Conservation (phyloP, 2,113 vertebrate genomes). For the Chionodraco myersi region DNA sequence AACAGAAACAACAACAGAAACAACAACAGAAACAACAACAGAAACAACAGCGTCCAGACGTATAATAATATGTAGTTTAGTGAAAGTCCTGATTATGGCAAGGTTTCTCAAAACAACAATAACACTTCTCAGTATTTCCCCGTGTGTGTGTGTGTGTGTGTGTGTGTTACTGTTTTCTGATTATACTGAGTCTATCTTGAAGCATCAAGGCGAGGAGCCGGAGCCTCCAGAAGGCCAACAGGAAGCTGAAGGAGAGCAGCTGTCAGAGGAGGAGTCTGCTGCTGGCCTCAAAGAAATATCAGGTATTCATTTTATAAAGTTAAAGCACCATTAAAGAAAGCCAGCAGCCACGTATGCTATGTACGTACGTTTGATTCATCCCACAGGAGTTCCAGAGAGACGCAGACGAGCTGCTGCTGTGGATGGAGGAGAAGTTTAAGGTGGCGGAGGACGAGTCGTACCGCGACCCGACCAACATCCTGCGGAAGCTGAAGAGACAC, state of each 20-base stretch:
- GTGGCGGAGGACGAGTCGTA: constrained; percentile 86
- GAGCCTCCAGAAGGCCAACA: constrained; percentile 74
- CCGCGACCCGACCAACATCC: constrained; percentile 84
- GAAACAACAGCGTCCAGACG: background rate
- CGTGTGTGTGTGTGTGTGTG: too few species aligned
- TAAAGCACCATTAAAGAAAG: too few species aligned
- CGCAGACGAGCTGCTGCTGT: constrained; percentile 86
- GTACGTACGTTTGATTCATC: too few species aligned
- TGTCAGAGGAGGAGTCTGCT: constrained; percentile 79
- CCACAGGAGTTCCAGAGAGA: constrained; percentile 88
- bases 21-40: too few species aligned
- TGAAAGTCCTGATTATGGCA: too few species aligned
- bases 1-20: background rate
- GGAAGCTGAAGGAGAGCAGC: constrained; percentile 80
- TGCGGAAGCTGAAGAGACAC: constrained; percentile 87
- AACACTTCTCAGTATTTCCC: too few species aligned
- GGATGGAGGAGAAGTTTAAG: constrained; percentile 91
- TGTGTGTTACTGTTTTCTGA: background rate
- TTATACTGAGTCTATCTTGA: background rate
- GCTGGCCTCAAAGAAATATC: constrained; percentile 85
- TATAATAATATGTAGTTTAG: background rate
- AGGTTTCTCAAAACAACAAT: too few species aligned
- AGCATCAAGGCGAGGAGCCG: constrained; percentile 83
- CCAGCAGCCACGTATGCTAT: too few species aligned
- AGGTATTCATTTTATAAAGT: constrained; percentile 77